Evolutionary conservation across 2,797 vertebrate genomes (phyloP), one percentile per base, ranked within the genome.

Genomic region (Gallinago nigripennis): DNA sequence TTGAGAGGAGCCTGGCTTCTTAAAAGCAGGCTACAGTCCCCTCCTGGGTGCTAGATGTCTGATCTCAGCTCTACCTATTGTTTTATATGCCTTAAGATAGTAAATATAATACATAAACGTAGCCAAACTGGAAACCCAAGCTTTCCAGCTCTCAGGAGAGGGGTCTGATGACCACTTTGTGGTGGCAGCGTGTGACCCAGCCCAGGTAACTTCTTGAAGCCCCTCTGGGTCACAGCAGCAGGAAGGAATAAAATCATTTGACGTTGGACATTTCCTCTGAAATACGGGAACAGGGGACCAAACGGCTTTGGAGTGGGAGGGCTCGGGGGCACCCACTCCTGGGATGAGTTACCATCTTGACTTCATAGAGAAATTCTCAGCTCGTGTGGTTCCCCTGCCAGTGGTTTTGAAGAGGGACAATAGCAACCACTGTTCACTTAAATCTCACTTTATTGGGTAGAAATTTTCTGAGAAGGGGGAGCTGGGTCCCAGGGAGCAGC

Each of bases 251-350:
- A 39, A 56, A 45, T 56, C 17, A 31, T 28, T 25, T 16, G 25
- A 5, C 30, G 6, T 1, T 9, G 28, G 77, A 14, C 5, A 1
- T 56, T 56, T 61, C 16, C 39, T 65, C 28, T 39, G 56, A 13
- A 28, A 31, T 12, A 64, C 23, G 48, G 35, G 46, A 12, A 46
- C 9, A 35, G n/a, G 8, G 45, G 6, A 35, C 17, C 35, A 25
- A 31, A 30, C 5, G 33, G 27, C 50, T 57, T 48, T 33, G 46
- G 46, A 58, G 45, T 17, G 27, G 70, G n/a, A 71, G 54, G 71
- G 7, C 23, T 48, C 1, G 2, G 23, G 19, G 12, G 35, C 3
- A 0, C 35, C 61, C 13, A 0, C 9, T 8, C 1, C 1, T 25
- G n/a, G 18, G 35, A 3, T 37, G 48, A 68, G 28, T 53, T 63